Conservation (phyloP, 1,140 invertebrate species). For the Brachionus rotundiformis region DNA sequence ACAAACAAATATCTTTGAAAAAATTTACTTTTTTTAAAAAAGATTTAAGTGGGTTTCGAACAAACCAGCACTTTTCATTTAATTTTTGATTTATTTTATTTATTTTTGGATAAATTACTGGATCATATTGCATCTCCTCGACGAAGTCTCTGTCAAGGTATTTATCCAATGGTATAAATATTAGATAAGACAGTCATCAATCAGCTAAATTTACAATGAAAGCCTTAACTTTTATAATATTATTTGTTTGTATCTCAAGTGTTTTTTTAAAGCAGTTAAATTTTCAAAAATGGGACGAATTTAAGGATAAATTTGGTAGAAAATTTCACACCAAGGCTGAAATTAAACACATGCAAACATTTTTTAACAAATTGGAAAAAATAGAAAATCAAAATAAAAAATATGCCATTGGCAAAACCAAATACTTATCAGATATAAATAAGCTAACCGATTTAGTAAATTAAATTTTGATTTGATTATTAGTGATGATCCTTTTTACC, state of each 20-base stretch:
- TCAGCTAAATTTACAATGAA: constrained; percentile 15
- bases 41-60: background rate
- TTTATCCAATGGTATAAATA: background rate
- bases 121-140: background rate
- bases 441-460: background rate
- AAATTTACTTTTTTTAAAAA: background rate
- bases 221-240: constrained; percentile 6
- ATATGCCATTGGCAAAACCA: background rate
- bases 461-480: too few species aligned
- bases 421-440: background rate
- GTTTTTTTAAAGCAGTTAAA: background rate
- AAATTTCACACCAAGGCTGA: background rate
- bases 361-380: background rate
- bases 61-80: background rate
- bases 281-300: constrained; percentile 9
- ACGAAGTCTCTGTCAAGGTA: background rate
- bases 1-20: background rate
- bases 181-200: background rate
- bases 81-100: background rate
- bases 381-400: background rate
- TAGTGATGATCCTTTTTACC: too few species aligned
- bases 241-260: background rate
- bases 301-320: background rate
- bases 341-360: background rate
- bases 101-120: background rate